A percentile compares a stretch with the other conserved stretches of the same genome.
phyloP scores from a whole-genome alignment of 2,797 vertebrate species.

The Cyprinella venusta region DNA sequence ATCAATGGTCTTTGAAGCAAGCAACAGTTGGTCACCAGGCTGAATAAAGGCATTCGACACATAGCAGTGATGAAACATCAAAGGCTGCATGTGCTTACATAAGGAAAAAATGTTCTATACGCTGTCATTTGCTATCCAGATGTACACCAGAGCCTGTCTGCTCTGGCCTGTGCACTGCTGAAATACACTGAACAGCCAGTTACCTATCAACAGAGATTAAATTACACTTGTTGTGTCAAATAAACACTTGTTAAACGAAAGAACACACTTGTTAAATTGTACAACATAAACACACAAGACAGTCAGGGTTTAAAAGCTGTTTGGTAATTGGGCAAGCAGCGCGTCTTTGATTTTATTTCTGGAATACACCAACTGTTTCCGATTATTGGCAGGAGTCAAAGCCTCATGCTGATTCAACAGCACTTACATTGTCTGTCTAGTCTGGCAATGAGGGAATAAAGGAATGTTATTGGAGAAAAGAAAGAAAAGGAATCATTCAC shows the following conservation, averaged over 20 bases:
- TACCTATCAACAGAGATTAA: slow-evolving; percentile 31
- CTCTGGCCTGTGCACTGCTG: slow-evolving; percentile 17
- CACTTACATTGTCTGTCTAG: slow-evolving; percentile 70
- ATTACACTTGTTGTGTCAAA: slow-evolving; percentile 1
- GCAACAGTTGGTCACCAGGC: slow-evolving; percentile 43
- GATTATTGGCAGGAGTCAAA: slow-evolving; percentile 59
- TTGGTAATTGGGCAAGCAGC: slow-evolving; percentile 24
- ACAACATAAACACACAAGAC: slow-evolving; percentile 19
- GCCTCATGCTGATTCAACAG: slow-evolving; percentile 67
- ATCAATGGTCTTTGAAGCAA: slow-evolving; percentile 43
- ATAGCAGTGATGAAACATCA: slow-evolving; percentile 36
- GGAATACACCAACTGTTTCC: slow-evolving; percentile 61
- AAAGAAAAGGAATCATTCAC: neutral
- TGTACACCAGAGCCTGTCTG: slow-evolving; percentile 25
- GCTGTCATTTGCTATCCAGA: slow-evolving; percentile 48
- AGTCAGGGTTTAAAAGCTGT: slow-evolving; percentile 36
- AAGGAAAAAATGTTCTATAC: slow-evolving; percentile 26
- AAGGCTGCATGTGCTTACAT: slow-evolving; percentile 49
- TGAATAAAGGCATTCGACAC: slow-evolving; percentile 34
- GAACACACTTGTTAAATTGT: slow-evolving; percentile 9
- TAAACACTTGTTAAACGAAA: slow-evolving; percentile 25
- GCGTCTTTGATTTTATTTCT: slow-evolving; percentile 38
- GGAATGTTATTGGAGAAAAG: neutral
- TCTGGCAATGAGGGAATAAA: slow-evolving; percentile 63
- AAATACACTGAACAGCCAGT: slow-evolving; percentile 29